Base-by-base conservation (phyloP, 2,113 vertebrate genomes). In the Ceyx cyanopectus region DNA sequence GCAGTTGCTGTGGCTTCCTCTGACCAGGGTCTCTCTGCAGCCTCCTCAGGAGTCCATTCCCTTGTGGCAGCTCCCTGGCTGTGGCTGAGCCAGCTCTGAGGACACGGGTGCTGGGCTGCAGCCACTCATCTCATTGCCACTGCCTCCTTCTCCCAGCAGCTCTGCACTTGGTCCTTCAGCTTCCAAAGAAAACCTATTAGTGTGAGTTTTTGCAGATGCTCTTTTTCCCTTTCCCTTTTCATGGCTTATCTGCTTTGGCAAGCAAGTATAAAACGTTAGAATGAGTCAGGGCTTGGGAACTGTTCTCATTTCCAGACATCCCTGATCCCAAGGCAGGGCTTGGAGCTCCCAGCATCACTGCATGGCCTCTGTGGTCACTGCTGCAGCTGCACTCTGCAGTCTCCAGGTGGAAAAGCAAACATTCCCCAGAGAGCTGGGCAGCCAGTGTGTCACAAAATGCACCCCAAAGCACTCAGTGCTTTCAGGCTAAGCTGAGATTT, bases 261-360 rank as follows among this genome's bases (percentile, higher is more conserved):
- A 79, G 12, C 18, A 20, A 23, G 4, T 5, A 2, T 41, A 17
- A 90, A 86, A 43, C 2, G 0, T 32, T 32, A 41, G 43, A 40
- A 22, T 21, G 29, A 53, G 12, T 50, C 46, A 43, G 69, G 65
- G 53, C 37, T 81, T 85, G 75, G 45, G 72, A 91, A 14, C 16
- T 10, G 0, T 65, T 76, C 81, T 54, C 19, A 12, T 30, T 87
- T 54, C n/a, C 58, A 89, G 23, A 34, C 12, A 18, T 41, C n/a
- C 8, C 1, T 0, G 2, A 23, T 63, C 6, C 65, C 66, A 34
- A 19, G 22, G 3, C n/a, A 1, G 3, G 58, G 18, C 37, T 74
- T 30, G 1, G 15, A 56, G 61, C 41, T 82, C n/a, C 40, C 43
- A 26, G n/a, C 17, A 26, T 23, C 67, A 27, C n/a, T 56, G 29